Evolutionary conservation across 2,888 invertebrate species (phyloP), one percentile per base, ranked within the genome.

Genomic region (Leptodirus hochenwartii): DNA sequence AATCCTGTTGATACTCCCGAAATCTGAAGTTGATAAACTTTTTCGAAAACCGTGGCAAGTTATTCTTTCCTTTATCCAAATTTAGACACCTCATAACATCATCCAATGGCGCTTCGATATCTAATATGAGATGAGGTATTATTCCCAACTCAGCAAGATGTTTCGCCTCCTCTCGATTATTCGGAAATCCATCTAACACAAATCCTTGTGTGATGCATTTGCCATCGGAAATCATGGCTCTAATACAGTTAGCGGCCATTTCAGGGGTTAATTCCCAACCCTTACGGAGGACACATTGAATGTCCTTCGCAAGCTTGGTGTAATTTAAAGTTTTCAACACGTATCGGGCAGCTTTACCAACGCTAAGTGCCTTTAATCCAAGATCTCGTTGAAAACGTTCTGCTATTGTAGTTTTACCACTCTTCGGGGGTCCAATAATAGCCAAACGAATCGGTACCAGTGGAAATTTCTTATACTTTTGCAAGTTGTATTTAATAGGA

Each of bases 131-230:
- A 45, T 61, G 57, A 1, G 74, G 71, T 33, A 64, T 59, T n/a
- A 72, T 42, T 15, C 64, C 65, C 13, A 56, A 34, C 38, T 54
- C 56, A 3, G 53, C 49, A 12, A 72, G 46, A 39, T 60, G 54
- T 38, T 54, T 51, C 8, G 61, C 55, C 46, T 69, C 65, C 24
- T 52, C 43, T n/a, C 59, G 49, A 13, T 50, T 52, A 31, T 56
- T 53, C 4, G 70, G 72, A 47, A 70, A 66, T 2, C 71, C 73
- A 43, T 74, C 73, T 30, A 68, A 55, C 9, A 75, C 47, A 42
- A 61, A 58, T n/a, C 74, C 74, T 40, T 64, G 61, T 2, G 64
- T 60, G 3, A 53, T 41, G 6, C 56, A 51, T 29, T 54, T 54
- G 29, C 57, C 51, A 47, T 66, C 62, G 27, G 62, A 56, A 20